Evolutionary conservation across 2,113 vertebrate genomes (phyloP), one percentile per base, ranked within the genome.

Genomic region (Thalassoma bifasciatum): DNA sequence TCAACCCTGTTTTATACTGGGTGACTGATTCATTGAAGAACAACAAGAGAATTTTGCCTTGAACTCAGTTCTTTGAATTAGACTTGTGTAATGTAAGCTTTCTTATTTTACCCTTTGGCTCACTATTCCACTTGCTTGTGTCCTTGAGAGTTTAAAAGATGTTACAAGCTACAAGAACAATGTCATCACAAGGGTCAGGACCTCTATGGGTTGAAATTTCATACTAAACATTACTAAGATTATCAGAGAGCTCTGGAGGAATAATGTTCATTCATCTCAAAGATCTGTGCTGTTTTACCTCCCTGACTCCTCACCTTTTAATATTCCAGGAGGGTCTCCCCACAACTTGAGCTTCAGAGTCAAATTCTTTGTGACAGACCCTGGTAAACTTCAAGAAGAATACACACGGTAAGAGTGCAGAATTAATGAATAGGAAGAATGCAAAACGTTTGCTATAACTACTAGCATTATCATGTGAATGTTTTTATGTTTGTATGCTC

Each of bases 331-430:
- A 95, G 97, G 97, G 77, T 99, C 97, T 63, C 97, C 97, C 75
- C 96, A 99, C 88, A 96, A 90, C 90, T 91, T 99, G 89, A 98
- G 96, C 86, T 99, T 99, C 92, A 95, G 97, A 95, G 98, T 99
- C 87, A 99, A 99, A 93, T 99, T 99, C 93, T 99, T 99, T 94
- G 97, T 99, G 88, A 94, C 95, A 75, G 97, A 99, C 82, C 97
- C 97, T 68, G 93, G 92, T 88, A 99, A 99, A 90, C 96, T 99
- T 86, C 98, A 99, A 93, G 97, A 99, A 93, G 98, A 99, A 88
- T 99, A 99, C 88, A 99, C 98, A 86, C 95, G 98, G 98, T 99
- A 88, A 83, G 94, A 23, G 65, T 23, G 1, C 30, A 30, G 0
- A 11, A 16, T 16, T 19, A 37, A 46, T 14, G n/a, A 2, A 5